Percentiles rank a stretch among this genome's conserved stretches.
Evolutionary conservation across 2,113 vertebrate species (phyloP).

Genomic region (Plectropomus leopardus): DNA sequence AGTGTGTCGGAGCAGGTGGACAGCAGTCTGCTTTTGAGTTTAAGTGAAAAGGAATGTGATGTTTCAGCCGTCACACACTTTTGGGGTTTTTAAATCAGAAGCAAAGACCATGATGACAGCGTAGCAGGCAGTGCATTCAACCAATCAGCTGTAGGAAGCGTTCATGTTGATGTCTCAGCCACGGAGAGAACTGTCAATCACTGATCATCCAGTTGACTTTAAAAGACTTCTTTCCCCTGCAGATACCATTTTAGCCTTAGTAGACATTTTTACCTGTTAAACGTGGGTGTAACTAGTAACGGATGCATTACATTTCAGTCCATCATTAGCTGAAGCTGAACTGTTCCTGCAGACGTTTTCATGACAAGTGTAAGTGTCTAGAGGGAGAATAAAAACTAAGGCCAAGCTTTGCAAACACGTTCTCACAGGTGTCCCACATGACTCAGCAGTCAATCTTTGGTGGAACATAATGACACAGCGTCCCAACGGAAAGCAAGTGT

Average conservation of each 20-base stretch:
- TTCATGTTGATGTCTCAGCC: neutral
- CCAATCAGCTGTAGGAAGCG: neutral
- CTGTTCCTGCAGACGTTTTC: neutral
- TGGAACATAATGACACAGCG: no score
- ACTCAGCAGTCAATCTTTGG: no score
- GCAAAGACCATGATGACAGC: slow-evolving; percentile 22
- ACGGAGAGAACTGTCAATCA: neutral
- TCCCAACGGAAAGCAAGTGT: no score
- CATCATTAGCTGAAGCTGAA: neutral
- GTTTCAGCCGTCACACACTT: neutral
- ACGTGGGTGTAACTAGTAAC: neutral
- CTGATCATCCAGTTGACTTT: neutral
- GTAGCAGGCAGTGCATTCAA: neutral
- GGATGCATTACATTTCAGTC: neutral
- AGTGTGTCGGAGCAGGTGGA: neutral
- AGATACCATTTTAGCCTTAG: neutral
- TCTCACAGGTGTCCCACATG: no score
- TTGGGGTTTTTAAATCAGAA: neutral
- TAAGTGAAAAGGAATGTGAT: neutral
- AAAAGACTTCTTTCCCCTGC: neutral
- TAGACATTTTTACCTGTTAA: neutral
- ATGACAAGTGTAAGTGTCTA: no score
- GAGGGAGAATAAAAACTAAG: neutral
- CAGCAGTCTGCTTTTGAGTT: neutral
- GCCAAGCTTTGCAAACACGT: neutral